Conservation (phyloP, 2,113 vertebrate genomes). For the Oplegnathus fasciatus region DNA sequence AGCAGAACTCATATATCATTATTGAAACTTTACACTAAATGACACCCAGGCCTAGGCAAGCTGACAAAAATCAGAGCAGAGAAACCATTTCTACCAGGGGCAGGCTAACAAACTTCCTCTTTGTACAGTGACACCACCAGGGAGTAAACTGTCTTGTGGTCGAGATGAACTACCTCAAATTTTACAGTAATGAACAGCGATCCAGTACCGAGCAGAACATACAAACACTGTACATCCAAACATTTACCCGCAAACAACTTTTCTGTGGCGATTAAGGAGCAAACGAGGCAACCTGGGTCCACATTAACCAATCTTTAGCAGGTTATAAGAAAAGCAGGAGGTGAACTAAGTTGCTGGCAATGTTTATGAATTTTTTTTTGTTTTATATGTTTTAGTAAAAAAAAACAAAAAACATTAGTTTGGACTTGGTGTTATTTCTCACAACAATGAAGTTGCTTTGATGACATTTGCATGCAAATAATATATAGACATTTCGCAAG, state of each 20-base stretch:
- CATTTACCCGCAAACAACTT: not conserved
- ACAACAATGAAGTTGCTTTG: slow-evolving; percentile 33
- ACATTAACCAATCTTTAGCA: not conserved
- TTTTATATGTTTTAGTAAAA: not conserved
- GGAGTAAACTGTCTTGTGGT: not conserved
- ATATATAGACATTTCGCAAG: slow-evolving; percentile 3
- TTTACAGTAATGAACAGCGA: not conserved
- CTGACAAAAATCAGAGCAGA: not conserved
- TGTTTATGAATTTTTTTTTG: not conserved
- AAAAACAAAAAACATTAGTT: not conserved
- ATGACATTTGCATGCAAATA: slow-evolving; percentile 64
- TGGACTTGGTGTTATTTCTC: not conserved
- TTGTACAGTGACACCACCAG: not conserved
- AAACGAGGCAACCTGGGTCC: not conserved
- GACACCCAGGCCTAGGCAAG: not conserved
- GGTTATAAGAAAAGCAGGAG: not conserved
- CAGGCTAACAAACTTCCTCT: not conserved
- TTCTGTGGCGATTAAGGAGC: not conserved
- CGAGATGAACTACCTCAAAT: not conserved
- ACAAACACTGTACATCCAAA: slow-evolving; percentile 7
- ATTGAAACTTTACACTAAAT: no score
- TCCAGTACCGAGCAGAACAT: not conserved
- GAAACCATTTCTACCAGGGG: not conserved
- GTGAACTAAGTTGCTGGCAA: slow-evolving; percentile 4
- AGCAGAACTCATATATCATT: no score